These are phyloP conservation scores for Periophthalmus magnuspinnatus DNA, from an alignment of 2,797 vertebrate genomes.

Conservation along the genomic window DNA sequence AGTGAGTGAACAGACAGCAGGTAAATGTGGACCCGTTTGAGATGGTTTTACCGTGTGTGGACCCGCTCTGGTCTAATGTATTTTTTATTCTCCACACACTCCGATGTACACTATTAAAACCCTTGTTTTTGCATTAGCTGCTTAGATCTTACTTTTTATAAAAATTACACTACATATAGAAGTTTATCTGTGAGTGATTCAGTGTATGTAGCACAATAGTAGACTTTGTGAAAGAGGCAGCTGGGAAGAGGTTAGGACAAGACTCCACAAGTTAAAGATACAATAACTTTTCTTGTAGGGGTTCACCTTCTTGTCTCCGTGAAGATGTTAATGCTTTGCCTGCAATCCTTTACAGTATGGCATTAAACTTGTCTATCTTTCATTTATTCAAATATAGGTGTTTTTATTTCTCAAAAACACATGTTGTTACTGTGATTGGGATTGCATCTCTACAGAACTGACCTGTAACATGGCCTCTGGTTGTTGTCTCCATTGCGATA, in stretches of 20 bases:
- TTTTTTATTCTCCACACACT: conserved; percentile 66
- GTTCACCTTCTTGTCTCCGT: too few relatives aligned
- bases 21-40: conserved; percentile 49
- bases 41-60: conserved; percentile 28
- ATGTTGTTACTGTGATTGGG: too few relatives aligned
- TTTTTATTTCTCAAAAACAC: too few relatives aligned
- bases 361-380: too few relatives aligned
- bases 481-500: too few relatives aligned
- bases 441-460: too few relatives aligned
- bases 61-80: conserved; percentile 47
- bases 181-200: conserved; percentile 64
- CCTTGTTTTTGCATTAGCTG: conserved; percentile 52
- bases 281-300: too few relatives aligned
- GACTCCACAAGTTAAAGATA: too few relatives aligned
- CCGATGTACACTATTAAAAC: conserved; percentile 55
- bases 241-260: conserved; percentile 39
- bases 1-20: conserved; percentile 56
- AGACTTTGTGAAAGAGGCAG: conserved; percentile 54
- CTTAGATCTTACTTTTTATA: conserved; percentile 64
- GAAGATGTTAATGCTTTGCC: too few relatives aligned
- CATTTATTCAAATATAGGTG: too few relatives aligned
- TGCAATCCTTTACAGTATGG: too few relatives aligned
- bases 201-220: conserved; percentile 74
- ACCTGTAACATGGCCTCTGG: too few relatives aligned
- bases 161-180: conserved; percentile 59